Conservation (phyloP, 1,140 invertebrate genomes). For the Penaeus japonicus region DNA sequence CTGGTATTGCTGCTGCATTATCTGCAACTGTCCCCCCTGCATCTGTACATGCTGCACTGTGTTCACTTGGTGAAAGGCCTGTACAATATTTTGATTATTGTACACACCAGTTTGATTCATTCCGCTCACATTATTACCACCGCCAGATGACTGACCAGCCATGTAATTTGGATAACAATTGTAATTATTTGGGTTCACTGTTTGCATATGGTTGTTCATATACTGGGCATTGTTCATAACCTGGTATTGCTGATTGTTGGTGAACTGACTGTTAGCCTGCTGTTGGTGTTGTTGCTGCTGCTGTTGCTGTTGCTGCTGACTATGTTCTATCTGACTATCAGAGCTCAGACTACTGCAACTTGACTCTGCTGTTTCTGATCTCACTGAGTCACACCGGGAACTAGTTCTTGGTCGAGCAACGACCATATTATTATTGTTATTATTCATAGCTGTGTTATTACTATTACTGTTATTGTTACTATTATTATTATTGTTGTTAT, state of each 20-base stretch:
- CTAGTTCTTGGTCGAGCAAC: constrained; percentile 54
- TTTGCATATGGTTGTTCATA: constrained; percentile 36
- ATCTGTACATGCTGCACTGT: constrained; percentile 51
- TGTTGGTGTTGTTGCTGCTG: constrained; percentile 33
- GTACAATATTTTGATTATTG: constrained; percentile 53
- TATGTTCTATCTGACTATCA: constrained; percentile 47
- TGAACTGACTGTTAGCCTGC: constrained; percentile 4
- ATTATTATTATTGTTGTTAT: constrained; percentile 9
- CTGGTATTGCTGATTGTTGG: constrained; percentile 38
- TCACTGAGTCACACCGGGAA: constrained; percentile 48
- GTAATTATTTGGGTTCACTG: constrained; percentile 36
- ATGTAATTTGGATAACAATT: constrained; percentile 46
- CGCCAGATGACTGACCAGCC: constrained; percentile 41
- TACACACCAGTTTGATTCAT: constrained; percentile 42
- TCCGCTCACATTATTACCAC: constrained; percentile 34
- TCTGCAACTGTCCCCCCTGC: constrained; percentile 49
- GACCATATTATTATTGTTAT: constrained; percentile 37
- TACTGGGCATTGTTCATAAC: constrained; percentile 47
- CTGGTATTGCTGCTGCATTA: constrained; percentile 49
- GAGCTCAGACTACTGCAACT: constrained; percentile 53
- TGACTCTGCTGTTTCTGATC: constrained; percentile 48
- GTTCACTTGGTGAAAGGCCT: constrained; percentile 50
- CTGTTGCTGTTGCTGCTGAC: constrained; percentile 23
- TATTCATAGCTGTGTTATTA: constrained; percentile 18
- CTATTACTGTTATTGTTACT: constrained; percentile 8